Conservation (phyloP, 2,888 invertebrate species). For the Clusia tigrina region DNA sequence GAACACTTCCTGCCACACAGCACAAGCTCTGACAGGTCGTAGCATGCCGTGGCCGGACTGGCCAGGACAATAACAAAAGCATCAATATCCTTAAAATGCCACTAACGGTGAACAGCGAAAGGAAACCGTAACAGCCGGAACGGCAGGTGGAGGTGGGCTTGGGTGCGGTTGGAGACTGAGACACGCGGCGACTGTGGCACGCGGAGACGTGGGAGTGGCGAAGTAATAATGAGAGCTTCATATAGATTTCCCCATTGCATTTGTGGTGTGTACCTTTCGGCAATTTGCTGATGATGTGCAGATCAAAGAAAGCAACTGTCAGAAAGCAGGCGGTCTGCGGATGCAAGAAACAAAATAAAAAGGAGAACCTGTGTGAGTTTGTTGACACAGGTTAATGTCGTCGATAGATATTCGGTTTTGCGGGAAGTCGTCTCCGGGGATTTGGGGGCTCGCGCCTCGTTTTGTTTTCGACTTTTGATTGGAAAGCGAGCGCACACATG, state of each 20-base stretch:
- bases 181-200: not conserved
- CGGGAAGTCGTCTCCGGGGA: not conserved
- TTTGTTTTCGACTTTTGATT: not conserved
- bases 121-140: no score
- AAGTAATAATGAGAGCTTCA: conserved; percentile 8
- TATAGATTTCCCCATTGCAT: not conserved
- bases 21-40: not conserved
- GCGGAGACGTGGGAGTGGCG: not conserved
- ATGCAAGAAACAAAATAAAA: not conserved
- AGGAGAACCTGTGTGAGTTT: no score
- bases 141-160: not conserved
- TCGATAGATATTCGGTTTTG: conserved; percentile 5
- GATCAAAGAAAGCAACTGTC: not conserved
- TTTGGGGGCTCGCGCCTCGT: not conserved
- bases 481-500: not conserved
- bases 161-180: not conserved
- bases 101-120: not conserved
- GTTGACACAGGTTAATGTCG: conserved; percentile 10
- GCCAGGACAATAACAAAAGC: not conserved
- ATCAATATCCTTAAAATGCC: conserved; percentile 6
- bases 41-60: not conserved
- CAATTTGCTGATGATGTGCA: conserved; percentile 10
- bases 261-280: conserved; percentile 8
- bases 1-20: not conserved
- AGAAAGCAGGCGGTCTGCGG: not conserved